Base-by-base conservation (phyloP, 2,888 invertebrate genomes). In the Drosophila kokeensis region DNA sequence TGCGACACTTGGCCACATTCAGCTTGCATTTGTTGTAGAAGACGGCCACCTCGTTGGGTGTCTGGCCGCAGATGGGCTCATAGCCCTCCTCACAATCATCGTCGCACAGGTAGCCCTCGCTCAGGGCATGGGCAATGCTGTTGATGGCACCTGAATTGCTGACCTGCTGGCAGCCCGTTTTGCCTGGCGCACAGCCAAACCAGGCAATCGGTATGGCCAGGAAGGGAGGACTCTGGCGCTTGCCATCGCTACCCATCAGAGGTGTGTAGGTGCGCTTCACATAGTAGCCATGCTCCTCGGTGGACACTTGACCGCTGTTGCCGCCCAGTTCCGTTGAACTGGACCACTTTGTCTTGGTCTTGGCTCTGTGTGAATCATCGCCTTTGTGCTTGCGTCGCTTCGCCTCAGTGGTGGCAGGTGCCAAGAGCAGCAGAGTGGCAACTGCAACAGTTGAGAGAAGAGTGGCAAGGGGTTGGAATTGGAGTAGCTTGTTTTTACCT, bases 301-400 rank as follows among this genome's bases (percentile, higher is more conserved):
- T 90, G 42, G 92, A 82, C 0, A 92, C 83, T 72, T 91, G 90
- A 0, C 83, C 60, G 38, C 75, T 82, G 18, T 61, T 60, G 57
- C 72, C 79, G 8, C 80, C 73, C 59, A 88, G 65, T 21, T 90
- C 84, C 5, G 91, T 81, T 4, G 91, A 87, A 10, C 74, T 89
- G 1, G 92, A 91, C 92, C 92, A 92, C 66, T 92, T 92, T 1
- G 92, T 92, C 68, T 92, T 91, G 11, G 91, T 91, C 72, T 92
- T 92, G 11, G 89, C 68, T 58, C 79, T 89, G 8, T 80, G 66
- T 1, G 81, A 67, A 18, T 86, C 82, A 24, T 77, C 81, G 30
- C 87, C 86, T 52, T 91, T 90, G 67, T 88, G 82, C 75, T 87
- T 87, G 59, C 82, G 89, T 7, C 81, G 87, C 36, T 73, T 86